Percentiles rank a stretch among this genome's conserved stretches.
Evolutionary conservation across 2,888 invertebrate genomes (phyloP).

Genomic region (Therioaphis trifolii): DNA sequence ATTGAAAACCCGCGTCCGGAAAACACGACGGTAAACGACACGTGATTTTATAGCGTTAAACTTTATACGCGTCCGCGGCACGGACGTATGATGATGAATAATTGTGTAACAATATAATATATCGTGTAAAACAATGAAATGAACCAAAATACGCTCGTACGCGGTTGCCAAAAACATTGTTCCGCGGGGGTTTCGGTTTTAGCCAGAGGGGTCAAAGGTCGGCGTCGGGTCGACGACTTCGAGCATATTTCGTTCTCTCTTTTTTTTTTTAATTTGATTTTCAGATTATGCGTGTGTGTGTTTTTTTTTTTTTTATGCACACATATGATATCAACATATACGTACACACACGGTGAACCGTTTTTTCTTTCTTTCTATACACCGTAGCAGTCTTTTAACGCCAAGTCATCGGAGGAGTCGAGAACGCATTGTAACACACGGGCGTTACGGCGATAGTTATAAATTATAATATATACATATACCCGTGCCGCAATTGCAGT

Average conservation of each 20-base stretch:
- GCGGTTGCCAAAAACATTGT: constrained; percentile 16
- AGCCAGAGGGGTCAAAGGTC: background rate
- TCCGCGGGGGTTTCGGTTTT: background rate
- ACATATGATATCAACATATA: background rate
- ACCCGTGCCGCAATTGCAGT: too few relatives aligned
- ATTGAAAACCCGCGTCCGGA: constrained; percentile 30
- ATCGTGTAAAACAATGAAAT: background rate
- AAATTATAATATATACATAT: too few relatives aligned
- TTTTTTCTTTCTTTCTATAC: background rate
- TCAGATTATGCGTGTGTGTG: background rate
- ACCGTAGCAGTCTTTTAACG: background rate
- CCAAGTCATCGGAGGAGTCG: constrained; percentile 2
- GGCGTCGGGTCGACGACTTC: constrained; percentile 15
- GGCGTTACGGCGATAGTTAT: too few relatives aligned
- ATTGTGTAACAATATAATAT: background rate
- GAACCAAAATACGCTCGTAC: background rate
- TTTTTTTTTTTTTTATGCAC: too few relatives aligned
- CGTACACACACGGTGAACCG: background rate
- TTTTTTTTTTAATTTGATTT: background rate
- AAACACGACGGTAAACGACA: background rate
- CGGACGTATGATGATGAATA: background rate
- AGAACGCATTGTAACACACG: too few relatives aligned
- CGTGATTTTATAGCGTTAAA: background rate
- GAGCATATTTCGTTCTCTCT: background rate
- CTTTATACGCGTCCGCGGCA: background rate